phyloP scores from a whole-genome alignment of 2,797 vertebrate genomes.

The Zalophus californianus region DNA sequence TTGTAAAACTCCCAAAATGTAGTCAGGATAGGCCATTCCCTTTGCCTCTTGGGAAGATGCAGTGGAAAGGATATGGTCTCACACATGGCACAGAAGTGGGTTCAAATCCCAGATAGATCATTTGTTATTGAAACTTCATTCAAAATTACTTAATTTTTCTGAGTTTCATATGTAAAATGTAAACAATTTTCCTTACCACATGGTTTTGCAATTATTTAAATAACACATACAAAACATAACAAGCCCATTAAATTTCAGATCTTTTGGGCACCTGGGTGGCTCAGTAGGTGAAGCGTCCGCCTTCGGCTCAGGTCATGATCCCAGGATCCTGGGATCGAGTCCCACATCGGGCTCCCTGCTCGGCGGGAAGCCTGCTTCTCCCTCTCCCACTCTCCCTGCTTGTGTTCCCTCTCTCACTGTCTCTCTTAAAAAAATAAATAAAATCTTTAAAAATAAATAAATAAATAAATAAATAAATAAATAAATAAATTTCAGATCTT shows the following conservation, averaged over 20 bases:
- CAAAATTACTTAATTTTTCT: conserved; percentile 25
- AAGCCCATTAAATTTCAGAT: neutral
- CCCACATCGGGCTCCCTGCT: no score
- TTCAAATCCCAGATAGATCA: neutral
- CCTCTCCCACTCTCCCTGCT: no score
- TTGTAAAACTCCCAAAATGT: neutral
- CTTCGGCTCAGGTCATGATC: no score
- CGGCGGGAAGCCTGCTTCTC: no score
- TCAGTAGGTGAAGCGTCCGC: no score
- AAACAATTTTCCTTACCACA: neutral
- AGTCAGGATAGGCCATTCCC: neutral
- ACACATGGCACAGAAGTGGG: neutral
- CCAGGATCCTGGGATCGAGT: no score
- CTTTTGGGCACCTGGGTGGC: neutral
- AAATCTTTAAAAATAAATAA: no score
- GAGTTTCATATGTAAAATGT: neutral
- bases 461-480: no score
- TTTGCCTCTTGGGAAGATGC: neutral
- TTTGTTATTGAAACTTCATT: neutral
- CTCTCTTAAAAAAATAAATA: no score
- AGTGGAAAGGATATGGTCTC: neutral
- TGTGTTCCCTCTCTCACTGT: no score
- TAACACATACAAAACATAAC: neutral
- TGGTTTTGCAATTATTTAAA: neutral
- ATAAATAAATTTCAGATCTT: neutral